These are phyloP conservation scores for Amyelois transitella DNA, from an alignment of 1,140 invertebrate species.

Conservation along the genomic window DNA sequence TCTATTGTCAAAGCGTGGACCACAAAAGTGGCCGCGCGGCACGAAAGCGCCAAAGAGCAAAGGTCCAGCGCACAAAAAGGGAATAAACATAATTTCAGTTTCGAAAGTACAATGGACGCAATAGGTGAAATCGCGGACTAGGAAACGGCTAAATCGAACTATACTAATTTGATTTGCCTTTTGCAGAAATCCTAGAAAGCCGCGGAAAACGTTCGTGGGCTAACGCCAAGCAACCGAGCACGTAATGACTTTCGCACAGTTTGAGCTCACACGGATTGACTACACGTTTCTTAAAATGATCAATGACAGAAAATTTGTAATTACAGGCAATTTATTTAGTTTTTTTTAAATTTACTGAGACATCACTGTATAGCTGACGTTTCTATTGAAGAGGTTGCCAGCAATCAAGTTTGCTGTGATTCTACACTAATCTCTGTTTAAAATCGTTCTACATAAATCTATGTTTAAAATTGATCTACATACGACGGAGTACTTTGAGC, in stretches of 20 bases:
- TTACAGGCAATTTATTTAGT: no score
- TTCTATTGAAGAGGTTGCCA: no score
- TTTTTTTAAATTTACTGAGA: no score
- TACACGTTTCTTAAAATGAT: no score
- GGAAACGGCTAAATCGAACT: conserved; percentile 35
- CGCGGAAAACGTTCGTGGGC: conserved; percentile 20
- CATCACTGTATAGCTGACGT: no score
- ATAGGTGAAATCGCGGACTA: conserved; percentile 35
- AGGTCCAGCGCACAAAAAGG: conserved; percentile 52
- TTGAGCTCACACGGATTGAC: neutral
- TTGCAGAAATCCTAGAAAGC: conserved; percentile 37
- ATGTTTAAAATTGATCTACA: no score
- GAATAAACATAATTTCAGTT: conserved; percentile 50
- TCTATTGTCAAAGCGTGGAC: conserved; percentile 7
- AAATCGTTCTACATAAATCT: no score
- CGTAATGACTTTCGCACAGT: conserved; percentile 12
- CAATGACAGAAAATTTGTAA: no score
- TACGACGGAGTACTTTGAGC: no score
- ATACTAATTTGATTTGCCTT: conserved; percentile 53
- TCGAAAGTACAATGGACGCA: conserved; percentile 40
- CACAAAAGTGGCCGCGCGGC: conserved; percentile 24
- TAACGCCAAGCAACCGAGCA: conserved; percentile 28
- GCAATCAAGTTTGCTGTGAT: no score
- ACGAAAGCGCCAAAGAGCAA: conserved; percentile 30
- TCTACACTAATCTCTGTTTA: no score